Base-by-base conservation (phyloP, 2,888 invertebrate genomes). In the Amaurobius ferox region DNA sequence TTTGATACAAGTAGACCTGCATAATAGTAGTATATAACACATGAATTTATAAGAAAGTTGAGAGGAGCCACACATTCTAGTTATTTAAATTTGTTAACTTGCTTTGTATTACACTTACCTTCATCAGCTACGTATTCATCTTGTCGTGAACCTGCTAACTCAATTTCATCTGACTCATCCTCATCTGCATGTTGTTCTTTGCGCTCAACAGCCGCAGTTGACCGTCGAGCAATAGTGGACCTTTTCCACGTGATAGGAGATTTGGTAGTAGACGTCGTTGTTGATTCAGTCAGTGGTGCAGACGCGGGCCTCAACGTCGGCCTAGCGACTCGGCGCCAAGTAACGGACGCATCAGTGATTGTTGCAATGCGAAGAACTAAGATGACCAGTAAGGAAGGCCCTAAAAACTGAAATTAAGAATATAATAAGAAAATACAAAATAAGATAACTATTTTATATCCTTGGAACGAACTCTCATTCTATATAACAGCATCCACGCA, bases 231-330 rank as follows among this genome's bases (percentile, higher is more conserved):
- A 3, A 77, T 16, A 28, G 83, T 85, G 0, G 83, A 77, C 39
- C 83, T 44, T 30, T 66, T 77, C 83, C 83, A 85, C 1, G 77
- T 85, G 30, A 85, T 28, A 1, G 83, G 23, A 0, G 83, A 55
- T 55, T 61, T 77, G 11, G 77, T 71, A 13, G 77, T 71, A 1
- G 55, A 66, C 1, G 26, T 28, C 2, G 32, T 30, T n/a, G 70
- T 28, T 26, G 77, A 61, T 40, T 40, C 55, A 6, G 40, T 13
- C 11, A 9, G 13, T 6, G 66, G 0, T 3, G 1, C 19, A 0
- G 32, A 9, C 19, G 6, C 7, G 5, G 32, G 6, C 32, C 6
- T n/a, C 11, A 19, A 26, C 19, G 66, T 32, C 6, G 32, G 66
- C 23, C 23, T 30, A 23, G 5, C 62, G 0, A 77, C 77, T 23